Conservation (phyloP, 2,113 vertebrate species). For the Ciconia stormi region DNA sequence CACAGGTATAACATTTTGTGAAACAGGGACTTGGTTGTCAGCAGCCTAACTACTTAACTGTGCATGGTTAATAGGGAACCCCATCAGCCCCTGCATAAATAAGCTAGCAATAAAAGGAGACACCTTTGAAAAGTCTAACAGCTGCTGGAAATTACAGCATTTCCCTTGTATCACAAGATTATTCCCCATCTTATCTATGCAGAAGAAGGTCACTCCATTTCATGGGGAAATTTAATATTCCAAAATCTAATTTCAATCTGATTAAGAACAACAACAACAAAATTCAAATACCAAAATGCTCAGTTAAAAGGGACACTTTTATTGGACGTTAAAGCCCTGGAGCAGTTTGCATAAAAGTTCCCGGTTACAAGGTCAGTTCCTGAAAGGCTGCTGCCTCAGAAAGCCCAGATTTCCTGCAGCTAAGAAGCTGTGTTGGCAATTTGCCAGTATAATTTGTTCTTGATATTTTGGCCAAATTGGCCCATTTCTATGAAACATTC, state of each 20-base stretch:
- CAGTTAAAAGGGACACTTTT: not conserved
- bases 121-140: constrained; percentile 1
- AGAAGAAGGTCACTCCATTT: constrained; percentile 10
- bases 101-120: not conserved
- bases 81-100: not conserved
- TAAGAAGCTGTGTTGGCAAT: not conserved
- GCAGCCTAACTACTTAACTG: not conserved
- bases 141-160: constrained; percentile 2
- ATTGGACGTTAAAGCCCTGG: not conserved
- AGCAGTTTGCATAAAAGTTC: not conserved
- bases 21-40: not conserved
- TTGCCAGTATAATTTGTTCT: not conserved
- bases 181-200: not conserved
- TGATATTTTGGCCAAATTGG: not conserved
- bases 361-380: not conserved
- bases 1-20: not conserved
- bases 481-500: not conserved
- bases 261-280: not conserved
- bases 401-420: not conserved
- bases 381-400: constrained; percentile 1
- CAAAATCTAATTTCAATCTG: constrained; percentile 27
- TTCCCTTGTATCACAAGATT: not conserved
- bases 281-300: not conserved
- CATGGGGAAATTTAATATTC: not conserved
- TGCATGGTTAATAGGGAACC: not conserved